Evolutionary conservation across 2,888 invertebrate genomes (phyloP), one percentile per base, ranked within the genome.

Genomic region (Phyllotreta cruciferae): DNA sequence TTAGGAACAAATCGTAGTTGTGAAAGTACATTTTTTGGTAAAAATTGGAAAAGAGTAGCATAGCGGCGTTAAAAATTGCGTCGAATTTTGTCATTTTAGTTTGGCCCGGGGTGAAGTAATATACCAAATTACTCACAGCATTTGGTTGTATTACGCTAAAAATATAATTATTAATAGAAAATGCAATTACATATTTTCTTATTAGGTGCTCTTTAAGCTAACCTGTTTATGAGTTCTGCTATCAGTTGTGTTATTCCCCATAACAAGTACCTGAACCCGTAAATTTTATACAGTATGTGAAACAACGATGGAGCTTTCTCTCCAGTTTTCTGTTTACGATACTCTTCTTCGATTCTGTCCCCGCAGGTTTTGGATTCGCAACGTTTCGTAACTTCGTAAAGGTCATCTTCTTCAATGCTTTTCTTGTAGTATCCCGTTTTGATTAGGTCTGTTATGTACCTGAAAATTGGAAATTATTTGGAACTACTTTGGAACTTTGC

Each of bases 1-100:
- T 89, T 84, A 94, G 88, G 35, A 63, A 60, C 35, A 72, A 66
- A 88, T 94, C 93, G 78, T 92, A 95, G 0, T 94, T 93, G 81
- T 97, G 74, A 13, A 73, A 73, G 62, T 75, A 77, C 3, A 94
- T 83, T 36, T 91, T 87, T 73, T 89, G 88, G 39, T 90, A 75
- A 0, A 88, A 87, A 0, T 90, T 90, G 11, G 92, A 86, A 9
- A 88, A 73, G 13, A 93, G 86, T 14, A 93, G 86, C 1, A 87
- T 88, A 0, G 82, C 85, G 1, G 92, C 92, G 78, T 90, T 92
- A 56, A 89, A 80, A 78, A 91, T 92, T 0, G 93, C 92, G 42
- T 77, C 77, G 4, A 60, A 39, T 66, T 61, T 71, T 9, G 74
- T 66, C 6, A 75, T 53, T 13, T 56, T 57, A 0, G 74, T 73